Percentiles rank a stretch among this genome's conserved stretches.
phyloP scores from a whole-genome alignment of 2,888 invertebrate species.

The Mythimna loreyi region DNA sequence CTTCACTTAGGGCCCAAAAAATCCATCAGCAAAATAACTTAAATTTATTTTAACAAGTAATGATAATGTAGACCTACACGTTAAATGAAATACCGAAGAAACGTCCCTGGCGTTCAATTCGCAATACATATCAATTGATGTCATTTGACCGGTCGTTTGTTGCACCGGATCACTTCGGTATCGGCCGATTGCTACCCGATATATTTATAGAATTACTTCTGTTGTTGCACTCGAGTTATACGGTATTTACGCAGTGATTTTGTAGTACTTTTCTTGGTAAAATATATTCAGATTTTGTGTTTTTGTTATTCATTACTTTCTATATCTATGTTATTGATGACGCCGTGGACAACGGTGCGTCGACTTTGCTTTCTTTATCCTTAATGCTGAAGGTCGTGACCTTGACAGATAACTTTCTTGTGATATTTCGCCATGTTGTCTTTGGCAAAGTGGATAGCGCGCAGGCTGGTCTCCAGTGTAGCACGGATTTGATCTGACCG shows the following conservation, averaged over 20 bases:
- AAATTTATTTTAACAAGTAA: slow-evolving; percentile 18
- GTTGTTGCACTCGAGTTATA: slow-evolving; percentile 29
- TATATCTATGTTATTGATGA: not conserved
- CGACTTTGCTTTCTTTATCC: too few species aligned
- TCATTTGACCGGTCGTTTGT: slow-evolving; percentile 51
- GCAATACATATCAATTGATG: slow-evolving; percentile 58
- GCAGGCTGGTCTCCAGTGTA: too few species aligned
- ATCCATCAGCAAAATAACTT: not conserved
- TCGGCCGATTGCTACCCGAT: slow-evolving; percentile 52
- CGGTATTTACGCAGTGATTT: slow-evolving; percentile 11
- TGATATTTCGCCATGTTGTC: too few species aligned
- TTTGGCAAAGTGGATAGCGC: too few species aligned
- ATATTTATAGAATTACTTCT: slow-evolving; percentile 53
- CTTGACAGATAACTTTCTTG: too few species aligned
- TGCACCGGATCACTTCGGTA: slow-evolving; percentile 55
- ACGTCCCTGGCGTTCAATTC: slow-evolving; percentile 56
- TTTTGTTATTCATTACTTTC: not conserved
- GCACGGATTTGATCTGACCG: too few species aligned
- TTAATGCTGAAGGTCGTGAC: too few species aligned
- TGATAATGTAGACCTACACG: not conserved
- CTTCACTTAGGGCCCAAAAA: not conserved
- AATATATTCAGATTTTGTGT: not conserved
- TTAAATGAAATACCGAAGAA: slow-evolving; percentile 42
- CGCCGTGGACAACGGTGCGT: too few species aligned
- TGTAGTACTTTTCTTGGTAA: not conserved